These are phyloP conservation scores for Mystacornis crossleyi DNA, from an alignment of 2,113 vertebrate genomes.

Conservation along the genomic window DNA sequence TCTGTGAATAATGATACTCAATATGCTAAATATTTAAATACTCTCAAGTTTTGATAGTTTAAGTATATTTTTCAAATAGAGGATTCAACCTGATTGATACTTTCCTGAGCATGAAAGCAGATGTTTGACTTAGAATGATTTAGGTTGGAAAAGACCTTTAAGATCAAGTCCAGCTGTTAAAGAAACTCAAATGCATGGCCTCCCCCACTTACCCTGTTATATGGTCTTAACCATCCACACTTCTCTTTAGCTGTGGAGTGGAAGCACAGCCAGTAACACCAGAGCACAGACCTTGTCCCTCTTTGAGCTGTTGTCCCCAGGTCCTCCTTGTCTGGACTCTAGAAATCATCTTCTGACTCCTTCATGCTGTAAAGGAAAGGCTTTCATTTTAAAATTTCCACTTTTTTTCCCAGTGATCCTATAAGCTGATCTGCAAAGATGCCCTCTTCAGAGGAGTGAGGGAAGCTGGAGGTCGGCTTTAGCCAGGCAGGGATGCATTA, in stretches of 20 bases:
- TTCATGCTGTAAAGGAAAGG: neutral
- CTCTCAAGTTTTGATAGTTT: neutral
- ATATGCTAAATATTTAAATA: neutral
- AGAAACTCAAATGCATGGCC: neutral
- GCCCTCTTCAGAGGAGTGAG: neutral
- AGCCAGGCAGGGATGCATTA: neutral
- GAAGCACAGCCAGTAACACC: neutral
- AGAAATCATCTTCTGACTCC: neutral
- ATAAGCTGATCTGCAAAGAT: neutral
- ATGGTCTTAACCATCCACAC: neutral
- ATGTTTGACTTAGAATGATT: neutral
- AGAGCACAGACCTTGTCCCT: neutral
- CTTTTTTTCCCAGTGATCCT: neutral
- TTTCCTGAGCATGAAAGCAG: neutral
- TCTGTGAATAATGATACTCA: neutral
- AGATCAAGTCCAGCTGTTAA: neutral
- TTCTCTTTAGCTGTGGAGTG: neutral
- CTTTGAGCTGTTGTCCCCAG: neutral
- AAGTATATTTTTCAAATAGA: neutral
- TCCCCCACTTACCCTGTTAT: rapidly evolving
- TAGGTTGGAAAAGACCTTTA: neutral
- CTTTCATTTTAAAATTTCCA: neutral
- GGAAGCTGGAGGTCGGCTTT: neutral
- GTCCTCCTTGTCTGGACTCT: neutral
- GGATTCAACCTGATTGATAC: neutral